Percentiles rank a stretch among this genome's conserved stretches.
Evolutionary conservation across 2,113 vertebrate genomes (phyloP).

Genomic region (Petrocephalus microphthalmus): DNA sequence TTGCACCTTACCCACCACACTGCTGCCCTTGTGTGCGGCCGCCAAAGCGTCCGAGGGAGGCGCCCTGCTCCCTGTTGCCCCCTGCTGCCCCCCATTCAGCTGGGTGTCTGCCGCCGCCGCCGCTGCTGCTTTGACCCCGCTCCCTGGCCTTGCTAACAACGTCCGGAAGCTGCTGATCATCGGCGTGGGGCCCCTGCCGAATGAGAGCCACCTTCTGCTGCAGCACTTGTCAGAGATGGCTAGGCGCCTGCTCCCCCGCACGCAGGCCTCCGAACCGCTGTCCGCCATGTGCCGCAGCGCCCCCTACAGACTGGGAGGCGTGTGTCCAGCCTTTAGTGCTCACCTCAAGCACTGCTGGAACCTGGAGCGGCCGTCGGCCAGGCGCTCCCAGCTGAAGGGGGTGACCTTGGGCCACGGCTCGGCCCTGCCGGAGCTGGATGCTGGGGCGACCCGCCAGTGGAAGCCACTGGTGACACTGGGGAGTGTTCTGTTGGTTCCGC

Average conservation of each 20-base stretch:
- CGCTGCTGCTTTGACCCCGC: not conserved
- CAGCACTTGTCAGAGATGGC: conserved; percentile 34
- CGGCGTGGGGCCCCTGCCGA: not conserved
- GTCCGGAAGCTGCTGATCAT: conserved; percentile 14
- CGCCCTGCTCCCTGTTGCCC: not conserved
- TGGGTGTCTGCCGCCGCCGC: not conserved
- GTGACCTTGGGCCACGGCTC: not conserved
- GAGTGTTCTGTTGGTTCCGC: not conserved
- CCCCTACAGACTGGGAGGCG: not conserved
- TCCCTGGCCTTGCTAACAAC: not conserved
- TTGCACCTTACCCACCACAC: conserved; percentile 2
- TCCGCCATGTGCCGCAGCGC: not conserved
- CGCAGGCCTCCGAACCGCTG: not conserved
- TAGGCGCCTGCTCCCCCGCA: conserved; percentile 18
- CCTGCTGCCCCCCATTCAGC: not conserved
- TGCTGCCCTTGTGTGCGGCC: not conserved
- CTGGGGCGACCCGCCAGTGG: not conserved
- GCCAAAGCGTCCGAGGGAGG: not conserved
- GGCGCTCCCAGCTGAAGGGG: conserved; percentile 11
- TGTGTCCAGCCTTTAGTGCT: not conserved
- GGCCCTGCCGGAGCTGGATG: conserved; percentile 8
- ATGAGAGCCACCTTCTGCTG: conserved; percentile 24
- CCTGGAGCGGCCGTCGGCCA: conserved; percentile 3
- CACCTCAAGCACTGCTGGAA: conserved; percentile 27
- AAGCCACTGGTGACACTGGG: conserved; percentile 21